phyloP scores from a whole-genome alignment of 2,797 vertebrate species.

The Sphenopsis melanotis region DNA sequence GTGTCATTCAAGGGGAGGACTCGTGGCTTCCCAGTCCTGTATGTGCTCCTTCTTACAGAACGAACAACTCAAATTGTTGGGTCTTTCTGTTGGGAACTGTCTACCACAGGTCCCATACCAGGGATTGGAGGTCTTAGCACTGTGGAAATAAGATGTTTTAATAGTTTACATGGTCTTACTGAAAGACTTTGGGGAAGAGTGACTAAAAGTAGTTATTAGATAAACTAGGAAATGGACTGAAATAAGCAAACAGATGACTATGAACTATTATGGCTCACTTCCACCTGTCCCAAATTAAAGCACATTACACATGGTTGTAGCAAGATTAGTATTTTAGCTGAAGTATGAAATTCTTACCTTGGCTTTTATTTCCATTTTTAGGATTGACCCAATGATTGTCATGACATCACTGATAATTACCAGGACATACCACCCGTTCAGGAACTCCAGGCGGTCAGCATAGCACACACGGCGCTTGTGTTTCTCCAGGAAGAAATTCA shows the following conservation, averaged over 20 bases:
- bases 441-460: slow-evolving; percentile 84
- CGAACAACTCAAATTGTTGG: not conserved
- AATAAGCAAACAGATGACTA: not conserved
- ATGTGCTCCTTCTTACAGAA: not conserved
- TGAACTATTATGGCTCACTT: too few relatives aligned
- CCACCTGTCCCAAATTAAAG: not conserved
- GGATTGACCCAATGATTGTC: slow-evolving; percentile 89
- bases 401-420: slow-evolving; percentile 91
- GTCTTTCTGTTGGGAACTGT: not conserved
- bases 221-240: not conserved
- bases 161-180: not conserved
- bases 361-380: slow-evolving; percentile 98
- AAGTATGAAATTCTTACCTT: slow-evolving; percentile 79
- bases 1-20: not conserved
- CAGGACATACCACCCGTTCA: slow-evolving; percentile 94
- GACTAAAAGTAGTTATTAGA: not conserved
- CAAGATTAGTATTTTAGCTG: not conserved
- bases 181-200: not conserved
- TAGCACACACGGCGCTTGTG: slow-evolving; percentile 82
- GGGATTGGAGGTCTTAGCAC: not conserved
- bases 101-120: not conserved
- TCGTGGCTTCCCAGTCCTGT: not conserved
- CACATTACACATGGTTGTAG: not conserved
- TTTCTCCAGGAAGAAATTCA: slow-evolving; percentile 83
- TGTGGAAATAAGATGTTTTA: not conserved